phyloP scores from a whole-genome alignment of 2,797 vertebrate genomes.

The Trematomus bernacchii region DNA sequence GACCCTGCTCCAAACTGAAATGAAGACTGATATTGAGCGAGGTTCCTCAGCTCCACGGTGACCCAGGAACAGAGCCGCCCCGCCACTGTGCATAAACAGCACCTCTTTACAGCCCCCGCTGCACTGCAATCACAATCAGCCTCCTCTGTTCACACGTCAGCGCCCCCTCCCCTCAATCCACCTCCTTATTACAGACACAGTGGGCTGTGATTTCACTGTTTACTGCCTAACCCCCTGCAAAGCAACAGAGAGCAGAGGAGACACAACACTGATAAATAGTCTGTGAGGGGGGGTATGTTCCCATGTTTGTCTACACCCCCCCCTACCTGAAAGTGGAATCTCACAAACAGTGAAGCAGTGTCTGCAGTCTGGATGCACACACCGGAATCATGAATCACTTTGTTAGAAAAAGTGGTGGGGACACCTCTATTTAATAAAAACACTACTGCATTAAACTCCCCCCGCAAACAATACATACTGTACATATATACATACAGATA shows the following conservation, averaged over 20 bases:
- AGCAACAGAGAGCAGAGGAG: conserved; percentile 51
- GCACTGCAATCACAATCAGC: conserved; percentile 71
- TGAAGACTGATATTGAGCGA: conserved; percentile 33
- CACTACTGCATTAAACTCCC: too few species aligned
- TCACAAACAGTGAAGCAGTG: background rate
- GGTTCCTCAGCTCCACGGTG: conserved; percentile 33
- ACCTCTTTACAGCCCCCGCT: conserved; percentile 65
- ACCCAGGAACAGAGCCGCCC: conserved; percentile 36
- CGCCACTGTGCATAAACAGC: conserved; percentile 55
- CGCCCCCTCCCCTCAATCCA: conserved; percentile 67
- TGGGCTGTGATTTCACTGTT: conserved; percentile 69
- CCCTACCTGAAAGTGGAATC: conserved; percentile 17
- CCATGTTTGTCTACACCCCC: conserved; percentile 25
- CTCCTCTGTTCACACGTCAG: conserved; percentile 71
- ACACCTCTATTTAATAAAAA: too few species aligned
- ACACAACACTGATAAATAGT: conserved; percentile 65
- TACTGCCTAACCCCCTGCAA: conserved; percentile 63
- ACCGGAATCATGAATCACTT: too few species aligned
- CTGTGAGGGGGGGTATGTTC: conserved; percentile 28
- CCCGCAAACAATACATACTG: too few species aligned
- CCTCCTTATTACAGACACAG: conserved; percentile 66
- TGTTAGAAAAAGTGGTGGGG: too few species aligned
- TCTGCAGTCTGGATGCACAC: background rate
- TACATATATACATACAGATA: too few species aligned
- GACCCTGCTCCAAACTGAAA: conserved; percentile 27